Percentiles rank a stretch among this genome's conserved stretches.
Evolutionary conservation across 2,888 invertebrate species (phyloP).

Genomic region (Xylota sylvarum): DNA sequence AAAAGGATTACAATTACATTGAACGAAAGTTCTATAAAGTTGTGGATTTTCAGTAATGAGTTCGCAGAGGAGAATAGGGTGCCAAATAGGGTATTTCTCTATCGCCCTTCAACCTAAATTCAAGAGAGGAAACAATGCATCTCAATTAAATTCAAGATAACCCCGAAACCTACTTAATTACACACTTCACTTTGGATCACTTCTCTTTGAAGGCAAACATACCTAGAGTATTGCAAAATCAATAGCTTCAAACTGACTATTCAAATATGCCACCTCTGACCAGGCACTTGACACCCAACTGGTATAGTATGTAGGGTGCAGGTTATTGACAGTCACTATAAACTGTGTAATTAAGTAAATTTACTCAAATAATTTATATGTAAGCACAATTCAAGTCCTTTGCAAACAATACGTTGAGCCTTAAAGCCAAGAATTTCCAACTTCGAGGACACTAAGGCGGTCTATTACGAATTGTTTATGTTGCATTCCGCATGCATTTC

Average conservation of each 20-base stretch:
- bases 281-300: neutral
- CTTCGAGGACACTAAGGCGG: neutral
- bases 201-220: neutral
- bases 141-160: neutral
- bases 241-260: neutral
- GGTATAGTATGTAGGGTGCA: no score
- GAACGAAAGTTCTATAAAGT: no score
- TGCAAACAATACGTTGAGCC: neutral
- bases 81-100: neutral
- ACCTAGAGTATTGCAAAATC: neutral
- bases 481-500: conserved; percentile 8
- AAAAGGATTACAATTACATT: no score
- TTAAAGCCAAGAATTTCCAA: neutral
- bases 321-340: neutral
- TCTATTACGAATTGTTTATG: neutral
- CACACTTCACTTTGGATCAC: neutral
- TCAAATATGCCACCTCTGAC: neutral
- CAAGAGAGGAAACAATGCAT: neutral
- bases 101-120: neutral
- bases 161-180: neutral
- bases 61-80: no score
- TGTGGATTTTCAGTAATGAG: no score
- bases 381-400: neutral
- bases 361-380: conserved; percentile 5
- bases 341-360: conserved; percentile 7